These are phyloP conservation scores for Drosophila sturtevanti DNA, from an alignment of 1,140 invertebrate genomes.

Conservation along the genomic window DNA sequence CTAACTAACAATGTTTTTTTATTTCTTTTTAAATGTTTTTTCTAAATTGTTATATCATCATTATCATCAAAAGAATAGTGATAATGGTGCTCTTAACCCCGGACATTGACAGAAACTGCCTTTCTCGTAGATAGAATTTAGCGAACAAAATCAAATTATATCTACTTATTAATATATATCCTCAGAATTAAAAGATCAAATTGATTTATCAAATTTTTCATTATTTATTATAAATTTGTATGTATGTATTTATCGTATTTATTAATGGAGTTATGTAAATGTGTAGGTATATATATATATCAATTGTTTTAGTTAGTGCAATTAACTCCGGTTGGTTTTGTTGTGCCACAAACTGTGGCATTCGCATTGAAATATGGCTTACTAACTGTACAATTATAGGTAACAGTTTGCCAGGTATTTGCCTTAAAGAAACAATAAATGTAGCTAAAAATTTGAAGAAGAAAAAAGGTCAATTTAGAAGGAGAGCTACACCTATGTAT, in stretches of 20 bases:
- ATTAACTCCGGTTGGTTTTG: slow-evolving; percentile 31
- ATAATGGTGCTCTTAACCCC: slow-evolving; percentile 21
- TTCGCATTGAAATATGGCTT: slow-evolving; percentile 49
- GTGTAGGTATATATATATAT: background rate
- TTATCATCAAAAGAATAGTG: background rate
- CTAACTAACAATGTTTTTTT: too few species aligned
- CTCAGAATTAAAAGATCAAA: too few species aligned
- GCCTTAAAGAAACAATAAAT: slow-evolving; percentile 42
- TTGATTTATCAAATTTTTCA: too few species aligned
- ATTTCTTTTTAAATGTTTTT: background rate
- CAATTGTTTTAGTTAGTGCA: slow-evolving; percentile 15
- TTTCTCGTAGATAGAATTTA: too few species aligned
- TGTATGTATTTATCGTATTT: slow-evolving; percentile 1
- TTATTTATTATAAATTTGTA: background rate
- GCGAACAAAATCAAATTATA: too few species aligned
- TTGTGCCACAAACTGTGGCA: slow-evolving; percentile 29
- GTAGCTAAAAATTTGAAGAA: slow-evolving; percentile 28
- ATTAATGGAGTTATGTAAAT: too few species aligned
- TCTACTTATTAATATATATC: too few species aligned
- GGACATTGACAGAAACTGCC: slow-evolving; percentile 34
- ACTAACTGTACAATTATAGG: slow-evolving; percentile 6
- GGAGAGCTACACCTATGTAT: too few species aligned
- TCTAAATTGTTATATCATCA: slow-evolving; percentile 41
- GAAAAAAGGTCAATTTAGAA: too few species aligned
- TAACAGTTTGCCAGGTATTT: slow-evolving; percentile 10